phyloP scores from a whole-genome alignment of 2,113 vertebrate genomes.

The Lycaon pictus region DNA sequence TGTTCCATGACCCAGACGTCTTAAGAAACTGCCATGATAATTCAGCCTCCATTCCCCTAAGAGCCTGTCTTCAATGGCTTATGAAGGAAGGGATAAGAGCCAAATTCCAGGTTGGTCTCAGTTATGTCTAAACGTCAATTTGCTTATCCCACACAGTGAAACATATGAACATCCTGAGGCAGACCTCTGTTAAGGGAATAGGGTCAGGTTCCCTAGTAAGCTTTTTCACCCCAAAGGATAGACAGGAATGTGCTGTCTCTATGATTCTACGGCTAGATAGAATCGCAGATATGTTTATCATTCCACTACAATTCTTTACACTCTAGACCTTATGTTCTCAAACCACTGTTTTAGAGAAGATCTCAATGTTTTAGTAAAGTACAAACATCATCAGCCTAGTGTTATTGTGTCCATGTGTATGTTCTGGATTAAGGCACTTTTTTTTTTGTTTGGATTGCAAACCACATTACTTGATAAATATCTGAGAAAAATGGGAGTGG shows the following conservation, averaged over 20 bases:
- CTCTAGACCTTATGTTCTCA: constrained; percentile 73
- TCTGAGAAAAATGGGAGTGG: constrained; percentile 76
- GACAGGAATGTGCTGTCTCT: constrained; percentile 71
- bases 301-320: constrained; percentile 76
- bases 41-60: constrained; percentile 18
- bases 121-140: constrained; percentile 73
- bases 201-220: constrained; percentile 63
- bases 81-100: constrained; percentile 53
- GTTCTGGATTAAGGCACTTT: constrained; percentile 75
- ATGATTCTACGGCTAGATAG: constrained; percentile 64
- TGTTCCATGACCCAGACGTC: constrained; percentile 50
- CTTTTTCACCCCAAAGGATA: constrained; percentile 57
- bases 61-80: constrained; percentile 55
- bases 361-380: constrained; percentile 69
- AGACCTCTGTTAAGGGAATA: constrained; percentile 16
- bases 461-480: constrained; percentile 79
- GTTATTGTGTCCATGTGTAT: constrained; percentile 73
- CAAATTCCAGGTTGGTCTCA: constrained; percentile 75
- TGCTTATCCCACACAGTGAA: constrained; percentile 64
- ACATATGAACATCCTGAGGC: constrained; percentile 61
- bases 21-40: constrained; percentile 41
- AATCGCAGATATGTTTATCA: constrained; percentile 77
- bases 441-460: constrained; percentile 76
- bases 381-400: constrained; percentile 73
- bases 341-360: constrained; percentile 66